Evolutionary conservation across 64 coral and sea anemone species (phyloP).

Genomic region (Platygyra sinensis): DNA sequence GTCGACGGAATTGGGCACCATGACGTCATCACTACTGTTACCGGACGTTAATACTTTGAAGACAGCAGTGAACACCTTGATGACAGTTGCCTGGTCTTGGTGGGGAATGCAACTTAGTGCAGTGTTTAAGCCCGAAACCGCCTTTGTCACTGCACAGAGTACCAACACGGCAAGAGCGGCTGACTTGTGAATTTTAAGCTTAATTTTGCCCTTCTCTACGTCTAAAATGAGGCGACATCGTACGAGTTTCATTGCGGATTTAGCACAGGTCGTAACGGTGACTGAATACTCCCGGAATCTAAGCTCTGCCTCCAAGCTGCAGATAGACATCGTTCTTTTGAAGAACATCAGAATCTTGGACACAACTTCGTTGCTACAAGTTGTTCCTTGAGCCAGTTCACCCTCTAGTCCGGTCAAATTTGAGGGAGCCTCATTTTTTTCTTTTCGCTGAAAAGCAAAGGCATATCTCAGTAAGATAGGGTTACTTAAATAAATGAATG

Average conservation of each 20-base stretch:
- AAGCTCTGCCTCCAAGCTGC: slow-evolving; percentile 28
- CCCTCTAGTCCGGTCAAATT: neutral
- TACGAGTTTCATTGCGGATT: neutral
- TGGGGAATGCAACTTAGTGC: neutral
- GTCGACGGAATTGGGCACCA: too few species aligned
- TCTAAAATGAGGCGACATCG: slow-evolving; percentile 24
- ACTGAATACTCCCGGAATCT: neutral
- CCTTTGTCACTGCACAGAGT: slow-evolving; percentile 10
- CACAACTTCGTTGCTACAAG: neutral
- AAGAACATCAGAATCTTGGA: neutral
- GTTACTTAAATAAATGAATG: too few species aligned
- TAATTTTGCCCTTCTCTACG: neutral
- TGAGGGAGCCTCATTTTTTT: neutral
- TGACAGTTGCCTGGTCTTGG: neutral
- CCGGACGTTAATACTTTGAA: neutral
- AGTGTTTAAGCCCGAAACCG: neutral
- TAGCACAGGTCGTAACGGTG: neutral
- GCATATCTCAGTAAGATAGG: neutral
- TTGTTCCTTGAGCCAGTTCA: neutral
- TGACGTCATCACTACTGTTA: neutral
- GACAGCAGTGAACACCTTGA: neutral
- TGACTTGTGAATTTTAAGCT: slow-evolving; percentile 21
- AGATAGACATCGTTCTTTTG: neutral
- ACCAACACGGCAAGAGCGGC: neutral
- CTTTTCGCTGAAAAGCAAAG: neutral